Percentiles rank a stretch among this genome's conserved stretches.
These are phyloP conservation scores for Parambassis ranga DNA, from an alignment of 2,797 vertebrate species.

Conservation along the genomic window DNA sequence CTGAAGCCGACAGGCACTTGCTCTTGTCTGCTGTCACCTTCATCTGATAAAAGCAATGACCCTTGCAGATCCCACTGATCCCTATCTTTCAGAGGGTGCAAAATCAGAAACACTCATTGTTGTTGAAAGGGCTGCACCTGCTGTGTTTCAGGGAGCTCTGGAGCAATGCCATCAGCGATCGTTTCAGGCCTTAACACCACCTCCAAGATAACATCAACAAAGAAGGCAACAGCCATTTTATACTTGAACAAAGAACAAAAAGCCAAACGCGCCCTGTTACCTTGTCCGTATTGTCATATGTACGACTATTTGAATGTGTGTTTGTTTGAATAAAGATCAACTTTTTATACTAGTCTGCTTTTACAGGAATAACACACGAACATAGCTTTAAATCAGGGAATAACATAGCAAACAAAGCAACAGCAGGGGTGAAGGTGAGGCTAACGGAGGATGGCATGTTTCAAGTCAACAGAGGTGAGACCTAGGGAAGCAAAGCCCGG, in stretches of 20 bases:
- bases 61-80: slow-evolving; percentile 65
- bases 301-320: neutral
- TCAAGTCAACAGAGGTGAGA: slow-evolving; percentile 3
- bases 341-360: neutral
- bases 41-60: slow-evolving; percentile 76
- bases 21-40: slow-evolving; percentile 67
- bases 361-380: neutral
- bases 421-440: slow-evolving; percentile 22
- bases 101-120: slow-evolving; percentile 56
- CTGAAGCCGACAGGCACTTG: slow-evolving; percentile 47
- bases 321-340: slow-evolving; percentile 4
- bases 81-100: slow-evolving; percentile 50
- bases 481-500: neutral
- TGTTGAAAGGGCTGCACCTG: slow-evolving; percentile 50
- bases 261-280: neutral
- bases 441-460: slow-evolving; percentile 14
- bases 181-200: slow-evolving; percentile 49
- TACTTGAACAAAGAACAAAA: slow-evolving; percentile 36
- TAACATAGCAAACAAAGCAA: slow-evolving; percentile 10
- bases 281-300: slow-evolving; percentile 9
- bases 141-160: slow-evolving; percentile 34
- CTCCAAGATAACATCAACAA: slow-evolving; percentile 49
- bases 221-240: slow-evolving; percentile 38
- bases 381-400: slow-evolving; percentile 1
- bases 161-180: slow-evolving; percentile 35